These are phyloP conservation scores for Dendrolimus kikuchii DNA, from an alignment of 1,140 invertebrate species.

Conservation along the genomic window DNA sequence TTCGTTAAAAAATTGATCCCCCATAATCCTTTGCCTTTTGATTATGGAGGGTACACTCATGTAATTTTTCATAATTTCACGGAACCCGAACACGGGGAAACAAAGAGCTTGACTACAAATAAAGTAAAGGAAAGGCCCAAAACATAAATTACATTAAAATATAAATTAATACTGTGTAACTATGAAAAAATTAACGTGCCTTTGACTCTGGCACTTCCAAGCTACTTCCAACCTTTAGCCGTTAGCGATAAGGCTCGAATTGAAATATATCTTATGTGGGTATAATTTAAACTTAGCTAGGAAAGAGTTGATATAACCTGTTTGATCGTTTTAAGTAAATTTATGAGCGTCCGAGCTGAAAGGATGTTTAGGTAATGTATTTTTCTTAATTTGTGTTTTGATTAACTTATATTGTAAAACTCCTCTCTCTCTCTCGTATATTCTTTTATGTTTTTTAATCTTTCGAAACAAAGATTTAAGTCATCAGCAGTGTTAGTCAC, in stretches of 20 bases:
- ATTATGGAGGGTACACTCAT: conserved; percentile 5
- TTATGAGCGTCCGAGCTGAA: neutral
- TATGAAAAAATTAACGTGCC: conserved; percentile 22
- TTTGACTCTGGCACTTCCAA: neutral
- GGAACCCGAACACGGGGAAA: conserved; percentile 25
- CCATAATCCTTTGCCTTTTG: conserved; percentile 8
- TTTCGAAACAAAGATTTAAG: no score
- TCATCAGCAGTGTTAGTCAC: no score
- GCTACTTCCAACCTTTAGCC: neutral
- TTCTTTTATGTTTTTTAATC: no score
- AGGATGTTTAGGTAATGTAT: neutral
- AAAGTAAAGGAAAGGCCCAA: conserved; percentile 29
- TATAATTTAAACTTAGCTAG: conserved; percentile 4
- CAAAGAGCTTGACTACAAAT: conserved; percentile 24
- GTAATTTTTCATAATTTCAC: conserved; percentile 51
- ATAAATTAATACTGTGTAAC: conserved; percentile 61
- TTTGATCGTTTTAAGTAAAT: conserved; percentile 12
- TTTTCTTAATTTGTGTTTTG: neutral
- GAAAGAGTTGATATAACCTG: neutral
- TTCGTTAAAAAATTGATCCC: conserved; percentile 13
- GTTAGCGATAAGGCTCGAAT: no score
- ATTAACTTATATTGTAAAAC: no score
- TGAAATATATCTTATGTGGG: no score
- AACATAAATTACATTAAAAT: conserved; percentile 68
- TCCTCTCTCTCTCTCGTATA: no score